Base-by-base conservation (phyloP, 2,797 vertebrate species). In the Siniperca obscura region DNA sequence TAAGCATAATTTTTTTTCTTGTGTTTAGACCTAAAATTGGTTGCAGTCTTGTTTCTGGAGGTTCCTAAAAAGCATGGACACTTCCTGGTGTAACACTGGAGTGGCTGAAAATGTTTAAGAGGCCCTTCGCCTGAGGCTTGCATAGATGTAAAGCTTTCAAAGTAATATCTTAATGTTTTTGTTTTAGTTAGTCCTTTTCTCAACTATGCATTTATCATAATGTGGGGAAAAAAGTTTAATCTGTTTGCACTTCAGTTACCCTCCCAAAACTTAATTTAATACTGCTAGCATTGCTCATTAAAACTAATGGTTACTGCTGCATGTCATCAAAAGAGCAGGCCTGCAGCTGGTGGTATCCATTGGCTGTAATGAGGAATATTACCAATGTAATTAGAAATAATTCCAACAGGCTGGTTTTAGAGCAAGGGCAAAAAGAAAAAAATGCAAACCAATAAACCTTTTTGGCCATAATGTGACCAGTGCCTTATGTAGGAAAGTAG, bases 31-130 rank as follows among this genome's bases (percentile, higher is more conserved):
- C 13, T 10, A 38, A 64, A 80, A 71, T 36, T 56, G 21, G n/a
- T 59, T 71, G n/a, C 46, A 77, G 52, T 65, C 7, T 36, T 62
- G 21, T 81, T 59, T 42, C 56, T 22, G 4, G 6, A 22, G 0
- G 22, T 30, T 67, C 12, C 17, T 42, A 16, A 55, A 71, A 66
- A 75, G 19, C 57, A 16, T 13, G 4, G 36, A 74, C 40, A 71
- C 13, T 16, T 40, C 53, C 19, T 52, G 16, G 52, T 61, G 53
- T 53, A 75, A 73, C 46, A 64, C 7, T 66, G n/a, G 75, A 50
- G 56, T 57, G 53, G 38, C 60, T 82, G 78, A 82, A 84, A 57
- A 84, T 74, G 73, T 78, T 81, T 56, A 77, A 76, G 70, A 80
- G 70, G 75, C 57, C 57, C 65, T 74, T 81, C 2, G 46, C 78